phyloP scores from a whole-genome alignment of 1,140 invertebrate genomes.

The Ganaspis sp. region DNA sequence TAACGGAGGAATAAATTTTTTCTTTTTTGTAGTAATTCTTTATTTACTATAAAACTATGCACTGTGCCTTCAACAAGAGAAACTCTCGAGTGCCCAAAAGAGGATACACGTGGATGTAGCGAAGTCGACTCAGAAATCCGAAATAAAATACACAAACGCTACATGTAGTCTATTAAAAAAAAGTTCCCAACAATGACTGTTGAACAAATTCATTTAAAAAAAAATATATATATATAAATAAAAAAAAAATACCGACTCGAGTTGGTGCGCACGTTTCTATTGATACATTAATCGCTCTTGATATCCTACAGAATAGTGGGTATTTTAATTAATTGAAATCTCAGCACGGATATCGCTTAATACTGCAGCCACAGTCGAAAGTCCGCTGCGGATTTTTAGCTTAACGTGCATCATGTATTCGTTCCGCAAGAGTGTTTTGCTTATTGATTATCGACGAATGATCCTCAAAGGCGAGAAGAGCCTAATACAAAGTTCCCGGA shows the following conservation, averaged over 20 bases:
- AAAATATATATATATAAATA: slow-evolving; percentile 22
- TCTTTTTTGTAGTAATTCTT: slow-evolving; percentile 70
- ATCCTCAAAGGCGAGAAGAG: slow-evolving; percentile 24
- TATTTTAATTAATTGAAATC: slow-evolving; percentile 45
- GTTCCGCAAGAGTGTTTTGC: slow-evolving; percentile 46
- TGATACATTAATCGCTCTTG: slow-evolving; percentile 21
- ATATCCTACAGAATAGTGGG: slow-evolving; percentile 35
- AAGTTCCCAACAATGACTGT: slow-evolving; percentile 35
- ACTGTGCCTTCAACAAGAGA: slow-evolving; percentile 70
- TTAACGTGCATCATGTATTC: slow-evolving; percentile 51
- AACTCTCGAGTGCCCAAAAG: slow-evolving; percentile 56
- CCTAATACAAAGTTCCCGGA: slow-evolving; percentile 32
- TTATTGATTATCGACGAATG: slow-evolving; percentile 12
- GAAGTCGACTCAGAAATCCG: slow-evolving; percentile 49
- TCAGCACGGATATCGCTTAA: slow-evolving; percentile 50
- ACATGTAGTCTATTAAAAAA: neutral
- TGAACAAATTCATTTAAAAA: slow-evolving; percentile 7
- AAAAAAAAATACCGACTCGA: neutral
- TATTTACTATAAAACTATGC: slow-evolving; percentile 75
- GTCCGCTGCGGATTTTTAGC: slow-evolving; percentile 30
- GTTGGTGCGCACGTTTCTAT: slow-evolving; percentile 37
- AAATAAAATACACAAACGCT: slow-evolving; percentile 40
- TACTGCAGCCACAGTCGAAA: slow-evolving; percentile 49
- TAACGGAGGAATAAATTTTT: too few relatives aligned
- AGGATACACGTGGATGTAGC: slow-evolving; percentile 51